Base-by-base conservation (phyloP, 2,888 invertebrate species). In the Microplitis manilae region DNA sequence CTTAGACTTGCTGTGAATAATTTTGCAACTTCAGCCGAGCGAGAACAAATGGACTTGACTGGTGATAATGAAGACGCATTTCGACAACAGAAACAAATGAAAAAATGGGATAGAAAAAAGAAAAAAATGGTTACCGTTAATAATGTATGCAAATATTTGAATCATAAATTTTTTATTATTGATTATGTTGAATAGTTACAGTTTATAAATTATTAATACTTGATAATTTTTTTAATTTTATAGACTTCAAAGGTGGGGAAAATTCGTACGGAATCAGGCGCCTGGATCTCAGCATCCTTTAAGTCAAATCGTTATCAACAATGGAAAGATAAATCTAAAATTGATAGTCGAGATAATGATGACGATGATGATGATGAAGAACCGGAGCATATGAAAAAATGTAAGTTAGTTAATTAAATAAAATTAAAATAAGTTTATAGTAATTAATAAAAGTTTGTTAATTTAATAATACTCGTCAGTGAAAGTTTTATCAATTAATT, bases 181-280 rank as follows among this genome's bases (percentile, higher is more conserved):
- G 30, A 30, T 30, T 30, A 30, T 30, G 5, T 69, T 38, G 20
- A 65, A 72, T 67, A 65, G 13, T 41, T n/a, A 39, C 17, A 59
- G 5, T 2, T n/a, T 13, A 8, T 68, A 38, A 59, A 50, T 64
- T 30, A 67, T 77, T 40, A 69, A 77, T 68, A 13, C 75, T 20
- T 72, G 15, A 50, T 78, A 39, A 68, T 13, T 64, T 50, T 74
- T 60, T 17, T n/a, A 65, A 20, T 0, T 82, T 80, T 86, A 75
- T 84, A 93, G 92, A 90, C 92, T 82, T 85, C 90, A 1, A 93
- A 93, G 82, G 90, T 91, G 30, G 95, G 94, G 75, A 96, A 95
- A 91, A 98, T 99, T 81, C 94, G 95, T 84, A 98, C 98, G 0
- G 99, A 99, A 91, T 97, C 97, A 79, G 99, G 98, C 17, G 94